Evolutionary conservation across 1,140 invertebrate species (phyloP), one percentile per base, ranked within the genome.

Genomic region (Heliconius himera): DNA sequence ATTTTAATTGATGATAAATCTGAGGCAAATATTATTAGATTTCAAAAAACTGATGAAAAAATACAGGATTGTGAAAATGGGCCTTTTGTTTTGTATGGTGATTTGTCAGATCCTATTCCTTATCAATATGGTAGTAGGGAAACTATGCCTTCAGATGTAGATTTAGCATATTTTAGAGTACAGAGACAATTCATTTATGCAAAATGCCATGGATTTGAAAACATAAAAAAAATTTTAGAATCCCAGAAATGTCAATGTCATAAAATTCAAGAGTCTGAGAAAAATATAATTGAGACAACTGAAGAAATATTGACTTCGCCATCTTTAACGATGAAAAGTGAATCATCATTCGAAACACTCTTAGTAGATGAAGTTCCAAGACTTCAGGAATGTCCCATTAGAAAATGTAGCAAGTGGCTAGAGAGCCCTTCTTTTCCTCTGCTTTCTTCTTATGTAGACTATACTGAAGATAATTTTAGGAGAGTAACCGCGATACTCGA

Each of bases 171-270:
- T 72, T 78, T 93, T 60, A 88, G 88, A 81, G 46, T 93, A 72
- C 82, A 90, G 49, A 89, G 89, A 80, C 84, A 92, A 54, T 91
- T 84, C 83, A 33, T 94, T 75, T 94, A 94, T 79, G 92, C 93
- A 0, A 94, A 92, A 80, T 93, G 93, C 80, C 88, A 93, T 76
- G 87, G 88, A 29, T 92, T 85, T 82, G 89, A 94, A 81, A 85
- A 89, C 60, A 87, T 94, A 13, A 93, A 91, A 82, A 79, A 83
- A 3, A 84, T 89, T 77, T 82, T 94, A 41, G 84, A 90, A 81
- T 83, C 85, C 11, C 81, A 90, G 66, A 60, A 82, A 60, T 93
- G 91, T 81, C 88, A 85, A 85, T 94, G 91, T 13, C 73, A 86
- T 60, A 85, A 86, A 73, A 71, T 76, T 13, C 73, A 82, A 22